Conservation (phyloP, 2,797 vertebrate species). For the Coregonus sp. region DNA sequence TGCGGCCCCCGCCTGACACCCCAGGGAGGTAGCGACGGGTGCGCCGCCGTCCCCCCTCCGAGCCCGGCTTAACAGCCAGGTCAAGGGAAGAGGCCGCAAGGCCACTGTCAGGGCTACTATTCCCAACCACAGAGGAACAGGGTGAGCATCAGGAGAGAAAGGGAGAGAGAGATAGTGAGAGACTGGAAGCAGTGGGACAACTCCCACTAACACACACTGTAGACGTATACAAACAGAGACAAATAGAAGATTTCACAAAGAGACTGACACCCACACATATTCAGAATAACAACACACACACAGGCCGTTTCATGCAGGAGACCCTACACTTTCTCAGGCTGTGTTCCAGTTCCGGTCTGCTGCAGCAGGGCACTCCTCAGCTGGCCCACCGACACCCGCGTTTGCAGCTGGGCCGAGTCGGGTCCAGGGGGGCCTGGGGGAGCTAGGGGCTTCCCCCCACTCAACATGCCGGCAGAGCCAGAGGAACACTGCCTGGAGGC, state of each 20-base stretch:
- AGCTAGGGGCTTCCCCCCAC: neutral
- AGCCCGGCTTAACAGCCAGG: constrained; percentile 58
- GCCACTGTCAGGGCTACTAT: constrained; percentile 54
- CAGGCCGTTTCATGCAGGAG: constrained; percentile 46
- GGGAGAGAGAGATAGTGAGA: constrained; percentile 15
- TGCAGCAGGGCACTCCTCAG: constrained; percentile 73
- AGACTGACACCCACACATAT: neutral
- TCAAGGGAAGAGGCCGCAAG: constrained; percentile 60
- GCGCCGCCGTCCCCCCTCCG: constrained; percentile 65
- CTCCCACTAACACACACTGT: neutral
- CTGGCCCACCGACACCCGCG: constrained; percentile 79
- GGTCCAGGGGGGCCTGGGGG: neutral
- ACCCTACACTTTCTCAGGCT: constrained; percentile 71
- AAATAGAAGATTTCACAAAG: neutral
- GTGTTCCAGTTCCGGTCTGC: constrained; percentile 64
- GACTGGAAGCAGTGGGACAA: constrained; percentile 19
- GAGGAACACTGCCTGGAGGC: neutral
- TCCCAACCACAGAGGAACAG: constrained; percentile 28
- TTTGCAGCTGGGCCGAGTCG: constrained; percentile 68
- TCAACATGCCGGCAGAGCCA: neutral
- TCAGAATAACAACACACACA: constrained; percentile 23
- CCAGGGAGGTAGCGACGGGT: constrained; percentile 69
- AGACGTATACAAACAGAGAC: neutral
- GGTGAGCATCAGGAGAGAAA: neutral
- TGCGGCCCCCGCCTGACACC: constrained; percentile 57